A percentile compares a stretch with the other conserved stretches of the same genome.
Conservation (phyloP, 2,888 invertebrate genomes). For the Allophyes oxyacanthae region DNA sequence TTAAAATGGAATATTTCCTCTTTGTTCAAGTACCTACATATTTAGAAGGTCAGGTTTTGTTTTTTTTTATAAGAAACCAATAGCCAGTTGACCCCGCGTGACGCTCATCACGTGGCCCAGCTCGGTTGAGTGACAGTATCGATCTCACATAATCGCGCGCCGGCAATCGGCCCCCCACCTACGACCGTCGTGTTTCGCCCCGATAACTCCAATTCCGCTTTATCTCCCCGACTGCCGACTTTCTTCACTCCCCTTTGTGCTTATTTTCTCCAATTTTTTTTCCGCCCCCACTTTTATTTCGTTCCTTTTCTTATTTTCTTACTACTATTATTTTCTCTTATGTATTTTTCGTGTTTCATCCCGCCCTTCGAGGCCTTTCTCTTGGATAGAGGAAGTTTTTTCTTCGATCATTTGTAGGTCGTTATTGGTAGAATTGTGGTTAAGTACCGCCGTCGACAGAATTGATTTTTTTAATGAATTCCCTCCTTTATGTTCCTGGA, state of each 20-base stretch:
- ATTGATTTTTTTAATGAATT: conserved; percentile 85
- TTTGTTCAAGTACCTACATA: too few species aligned
- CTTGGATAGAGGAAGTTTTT: conserved; percentile 71
- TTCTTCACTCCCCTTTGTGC: conserved; percentile 87
- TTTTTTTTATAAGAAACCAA: too few species aligned
- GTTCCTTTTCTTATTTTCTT: conserved; percentile 82
- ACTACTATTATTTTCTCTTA: conserved; percentile 87
- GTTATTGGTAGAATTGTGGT: conserved; percentile 85
- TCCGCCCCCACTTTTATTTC: conserved; percentile 84
- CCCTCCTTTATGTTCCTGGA: conserved; percentile 72
- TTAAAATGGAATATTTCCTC: too few species aligned
- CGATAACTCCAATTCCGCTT: conserved; percentile 89
- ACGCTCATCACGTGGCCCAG: conserved; percentile 49
- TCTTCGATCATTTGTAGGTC: conserved; percentile 84
- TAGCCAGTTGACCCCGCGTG: conserved; percentile 28
- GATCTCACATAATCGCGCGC: conserved; percentile 85
- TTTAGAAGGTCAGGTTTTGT: too few species aligned
- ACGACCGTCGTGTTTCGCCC: conserved; percentile 80
- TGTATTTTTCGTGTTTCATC: conserved; percentile 87
- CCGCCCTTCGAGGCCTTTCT: conserved; percentile 66
- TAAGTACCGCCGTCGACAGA: conserved; percentile 76
- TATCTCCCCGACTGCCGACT: conserved; percentile 85
- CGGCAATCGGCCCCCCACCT: conserved; percentile 79
- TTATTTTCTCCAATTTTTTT: conserved; percentile 87
- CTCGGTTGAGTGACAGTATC: conserved; percentile 84